Percentiles rank a stretch among this genome's conserved stretches.
Conservation (phyloP, 2,888 invertebrate genomes). For the Esperia sulphurella region DNA sequence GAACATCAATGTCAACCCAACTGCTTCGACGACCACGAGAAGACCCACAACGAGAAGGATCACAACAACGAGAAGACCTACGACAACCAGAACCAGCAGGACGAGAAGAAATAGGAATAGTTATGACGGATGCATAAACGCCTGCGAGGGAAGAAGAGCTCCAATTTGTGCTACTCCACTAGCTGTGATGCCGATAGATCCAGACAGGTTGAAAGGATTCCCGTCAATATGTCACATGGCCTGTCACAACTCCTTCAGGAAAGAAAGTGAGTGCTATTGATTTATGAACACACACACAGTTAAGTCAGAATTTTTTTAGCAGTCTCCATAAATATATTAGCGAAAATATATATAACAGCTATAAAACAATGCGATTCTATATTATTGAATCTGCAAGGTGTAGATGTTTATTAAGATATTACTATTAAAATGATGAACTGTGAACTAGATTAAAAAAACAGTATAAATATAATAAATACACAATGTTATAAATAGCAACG, state of each 20-base stretch:
- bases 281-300: too few species aligned
- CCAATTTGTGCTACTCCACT: conserved; percentile 60
- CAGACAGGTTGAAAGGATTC: conserved; percentile 61
- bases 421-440: too few species aligned
- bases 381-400: too few species aligned
- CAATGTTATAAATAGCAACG: too few species aligned
- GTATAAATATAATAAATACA: too few species aligned
- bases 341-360: too few species aligned
- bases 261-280: conserved; percentile 46
- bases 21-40: conserved; percentile 14
- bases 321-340: too few species aligned
- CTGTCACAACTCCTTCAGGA: conserved; percentile 66
- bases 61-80: conserved; percentile 36
- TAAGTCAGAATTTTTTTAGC: too few species aligned
- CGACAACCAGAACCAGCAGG: conserved; percentile 29
- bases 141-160: conserved; percentile 50
- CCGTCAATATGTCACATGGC: conserved; percentile 70
- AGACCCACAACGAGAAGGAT: conserved; percentile 20
- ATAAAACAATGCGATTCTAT: too few species aligned
- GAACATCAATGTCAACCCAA: conserved; percentile 49
- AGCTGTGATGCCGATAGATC: conserved; percentile 43
- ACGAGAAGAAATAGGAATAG: conserved; percentile 48
- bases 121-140: conserved; percentile 53
- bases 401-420: too few species aligned
- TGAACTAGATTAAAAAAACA: too few species aligned